Percentiles rank a stretch among this genome's conserved stretches.
Conservation (phyloP, 2,797 vertebrate species). For the Tympanoctomys barrerae region DNA sequence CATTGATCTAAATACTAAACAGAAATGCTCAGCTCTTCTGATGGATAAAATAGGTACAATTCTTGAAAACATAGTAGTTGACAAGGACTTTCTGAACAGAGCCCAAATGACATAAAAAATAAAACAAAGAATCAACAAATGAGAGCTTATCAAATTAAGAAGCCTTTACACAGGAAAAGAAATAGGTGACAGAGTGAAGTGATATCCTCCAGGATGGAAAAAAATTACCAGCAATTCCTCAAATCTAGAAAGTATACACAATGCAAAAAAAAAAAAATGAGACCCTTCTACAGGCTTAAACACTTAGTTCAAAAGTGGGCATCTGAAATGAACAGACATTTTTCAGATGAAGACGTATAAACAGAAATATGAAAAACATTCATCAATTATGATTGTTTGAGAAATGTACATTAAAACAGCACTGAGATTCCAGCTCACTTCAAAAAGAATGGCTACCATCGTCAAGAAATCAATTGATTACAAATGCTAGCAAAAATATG, state of each 20-base stretch:
- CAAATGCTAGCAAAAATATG: neutral
- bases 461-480: neutral
- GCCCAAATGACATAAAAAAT: neutral
- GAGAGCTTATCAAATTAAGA: neutral
- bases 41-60: neutral
- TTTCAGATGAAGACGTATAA: neutral
- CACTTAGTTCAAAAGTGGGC: neutral
- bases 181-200: neutral
- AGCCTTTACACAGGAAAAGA: neutral
- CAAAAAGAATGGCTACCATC: neutral
- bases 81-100: neutral
- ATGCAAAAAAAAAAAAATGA: neutral
- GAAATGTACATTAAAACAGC: neutral
- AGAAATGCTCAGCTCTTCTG: neutral
- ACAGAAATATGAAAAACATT: neutral
- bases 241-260: neutral
- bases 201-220: neutral
- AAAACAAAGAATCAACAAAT: neutral
- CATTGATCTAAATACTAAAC: neutral
- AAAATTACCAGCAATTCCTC: neutral
- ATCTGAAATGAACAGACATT: neutral
- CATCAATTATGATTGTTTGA: neutral
- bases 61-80: neutral
- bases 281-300: neutral
- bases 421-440: neutral